Percentiles rank a stretch among this genome's conserved stretches.
phyloP scores from a whole-genome alignment of 1,140 invertebrate genomes.

The Pteromalus puparum region DNA sequence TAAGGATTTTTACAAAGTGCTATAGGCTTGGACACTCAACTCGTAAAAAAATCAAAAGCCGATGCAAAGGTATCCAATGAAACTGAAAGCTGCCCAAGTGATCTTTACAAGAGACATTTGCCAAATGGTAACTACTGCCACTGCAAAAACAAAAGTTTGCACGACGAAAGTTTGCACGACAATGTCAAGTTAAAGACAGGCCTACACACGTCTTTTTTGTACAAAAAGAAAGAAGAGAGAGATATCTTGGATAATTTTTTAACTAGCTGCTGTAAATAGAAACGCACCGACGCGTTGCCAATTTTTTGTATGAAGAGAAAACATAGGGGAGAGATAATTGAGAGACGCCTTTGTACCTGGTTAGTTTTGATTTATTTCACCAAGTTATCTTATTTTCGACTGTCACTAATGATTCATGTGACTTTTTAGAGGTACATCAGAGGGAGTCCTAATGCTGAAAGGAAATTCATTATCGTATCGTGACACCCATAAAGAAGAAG shows the following conservation, averaged over 20 bases:
- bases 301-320: slow-evolving; percentile 30
- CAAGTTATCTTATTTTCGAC: neutral
- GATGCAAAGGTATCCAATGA: slow-evolving; percentile 11
- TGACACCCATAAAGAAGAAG: slow-evolving; percentile 71
- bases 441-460: slow-evolving; percentile 74
- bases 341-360: slow-evolving; percentile 45
- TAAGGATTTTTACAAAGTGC: slow-evolving; percentile 13
- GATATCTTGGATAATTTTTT: slow-evolving; percentile 22
- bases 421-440: slow-evolving; percentile 66
- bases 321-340: slow-evolving; percentile 23
- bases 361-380: slow-evolving; percentile 15
- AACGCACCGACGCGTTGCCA: neutral
- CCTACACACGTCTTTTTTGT: slow-evolving; percentile 17
- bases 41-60: neutral
- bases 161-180: neutral
- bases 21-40: neutral
- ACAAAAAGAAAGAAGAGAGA: slow-evolving; percentile 6
- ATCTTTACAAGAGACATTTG: slow-evolving; percentile 13
- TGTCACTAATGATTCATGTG: neutral
- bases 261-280: slow-evolving; percentile 1
- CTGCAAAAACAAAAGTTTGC: slow-evolving; percentile 2
- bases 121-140: slow-evolving; percentile 24
- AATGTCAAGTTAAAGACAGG: slow-evolving; percentile 23
- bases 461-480: slow-evolving; percentile 71
- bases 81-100: slow-evolving; percentile 17